Evolutionary conservation across 64 coral and sea anemone genomes (phyloP).

Genomic region (Stichodactyla mertensii): DNA sequence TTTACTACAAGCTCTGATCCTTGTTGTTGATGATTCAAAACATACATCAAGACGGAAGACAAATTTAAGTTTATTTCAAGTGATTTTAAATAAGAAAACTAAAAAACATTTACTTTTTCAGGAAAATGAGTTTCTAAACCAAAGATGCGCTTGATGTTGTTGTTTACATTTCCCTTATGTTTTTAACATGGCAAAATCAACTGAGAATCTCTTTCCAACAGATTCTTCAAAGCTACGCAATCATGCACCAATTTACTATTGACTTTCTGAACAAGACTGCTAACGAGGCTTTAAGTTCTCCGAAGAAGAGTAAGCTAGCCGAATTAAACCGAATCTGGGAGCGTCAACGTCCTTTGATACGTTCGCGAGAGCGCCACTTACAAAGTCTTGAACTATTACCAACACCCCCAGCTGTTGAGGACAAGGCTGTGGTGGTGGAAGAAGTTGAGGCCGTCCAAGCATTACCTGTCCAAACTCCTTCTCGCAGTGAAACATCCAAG

Average conservation of each 20-base stretch:
- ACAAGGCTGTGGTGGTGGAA: not conserved
- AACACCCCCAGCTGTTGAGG: not conserved
- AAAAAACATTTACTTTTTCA: no score
- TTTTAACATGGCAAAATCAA: not conserved
- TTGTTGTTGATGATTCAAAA: no score
- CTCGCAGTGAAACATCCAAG: slow-evolving; percentile 24
- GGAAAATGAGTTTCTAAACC: no score
- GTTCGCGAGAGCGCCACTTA: slow-evolving; percentile 65
- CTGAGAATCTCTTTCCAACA: not conserved
- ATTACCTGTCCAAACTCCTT: not conserved
- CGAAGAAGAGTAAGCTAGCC: slow-evolving; percentile 58
- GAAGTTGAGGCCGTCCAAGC: not conserved
- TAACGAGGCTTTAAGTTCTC: slow-evolving; percentile 46
- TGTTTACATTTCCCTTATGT: no score
- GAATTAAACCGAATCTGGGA: slow-evolving; percentile 69
- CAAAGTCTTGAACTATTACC: slow-evolving; percentile 17
- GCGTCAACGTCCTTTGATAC: slow-evolving; percentile 60
- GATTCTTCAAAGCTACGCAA: slow-evolving; percentile 65
- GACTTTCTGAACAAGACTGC: slow-evolving; percentile 66
- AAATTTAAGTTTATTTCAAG: no score
- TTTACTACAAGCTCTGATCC: no score
- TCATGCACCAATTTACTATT: slow-evolving; percentile 63
- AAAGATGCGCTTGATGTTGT: no score
- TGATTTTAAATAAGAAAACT: no score
- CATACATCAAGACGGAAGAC: no score